Conservation (phyloP, 2,113 vertebrate species). For the Cynoglossus semilaevis region DNA sequence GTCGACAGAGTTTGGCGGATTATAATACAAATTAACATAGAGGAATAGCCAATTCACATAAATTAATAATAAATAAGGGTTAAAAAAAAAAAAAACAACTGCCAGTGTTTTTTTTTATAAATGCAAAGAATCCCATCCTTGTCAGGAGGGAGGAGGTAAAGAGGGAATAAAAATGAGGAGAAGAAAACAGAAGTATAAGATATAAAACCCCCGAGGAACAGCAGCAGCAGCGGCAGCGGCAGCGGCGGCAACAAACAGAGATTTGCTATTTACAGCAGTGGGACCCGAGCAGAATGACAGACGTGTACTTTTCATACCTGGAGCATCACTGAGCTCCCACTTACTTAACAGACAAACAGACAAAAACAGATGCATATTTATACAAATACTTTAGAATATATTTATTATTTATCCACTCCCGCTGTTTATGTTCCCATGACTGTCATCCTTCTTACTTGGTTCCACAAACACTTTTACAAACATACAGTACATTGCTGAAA, state of each 20-base stretch:
- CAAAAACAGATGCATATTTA: constrained; percentile 31
- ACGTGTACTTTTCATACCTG: constrained; percentile 52
- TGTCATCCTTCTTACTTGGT: no score
- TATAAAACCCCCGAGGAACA: constrained; percentile 50
- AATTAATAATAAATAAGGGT: not conserved
- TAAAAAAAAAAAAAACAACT: not conserved
- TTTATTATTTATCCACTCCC: constrained; percentile 8
- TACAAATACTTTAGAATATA: constrained; percentile 28
- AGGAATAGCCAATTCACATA: constrained; percentile 31
- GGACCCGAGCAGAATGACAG: constrained; percentile 63
- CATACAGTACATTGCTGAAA: no score
- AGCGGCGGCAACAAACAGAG: constrained; percentile 27
- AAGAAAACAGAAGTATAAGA: constrained; percentile 13
- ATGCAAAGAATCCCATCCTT: constrained; percentile 35
- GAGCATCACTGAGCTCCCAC: constrained; percentile 35
- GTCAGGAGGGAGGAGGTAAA: constrained; percentile 14
- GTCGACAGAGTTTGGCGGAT: no score
- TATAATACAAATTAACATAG: constrained; percentile 38
- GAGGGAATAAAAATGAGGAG: constrained; percentile 22
- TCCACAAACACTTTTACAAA: constrained; percentile 1
- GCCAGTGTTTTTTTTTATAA: not conserved
- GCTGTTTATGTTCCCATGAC: no score
- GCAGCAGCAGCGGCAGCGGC: no score
- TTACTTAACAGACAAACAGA: constrained; percentile 38
- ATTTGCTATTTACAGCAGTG: constrained; percentile 70